Evolutionary conservation across 2,113 vertebrate species (phyloP), one percentile per base, ranked within the genome.

Genomic region (Pithys albifrons): DNA sequence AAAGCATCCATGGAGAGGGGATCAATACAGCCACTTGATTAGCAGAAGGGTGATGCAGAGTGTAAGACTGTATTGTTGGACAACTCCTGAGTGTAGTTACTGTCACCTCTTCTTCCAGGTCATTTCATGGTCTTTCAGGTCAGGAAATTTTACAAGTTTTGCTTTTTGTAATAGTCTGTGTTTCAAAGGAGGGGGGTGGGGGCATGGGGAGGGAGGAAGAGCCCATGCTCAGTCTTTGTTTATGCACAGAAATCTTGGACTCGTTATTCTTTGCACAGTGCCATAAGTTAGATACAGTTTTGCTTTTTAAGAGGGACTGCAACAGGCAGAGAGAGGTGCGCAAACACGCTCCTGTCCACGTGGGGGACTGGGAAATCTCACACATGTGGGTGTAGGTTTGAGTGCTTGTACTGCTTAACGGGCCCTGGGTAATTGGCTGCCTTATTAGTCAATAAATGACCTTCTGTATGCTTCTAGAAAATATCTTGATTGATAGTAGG

Each of bases 11-110:
- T 91, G 85, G 72, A 90, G 41, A 77, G n/a, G 37, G 70, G 88
- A 97, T 95, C 96, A 74, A 95, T 96, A 92, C 74, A 82, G 46
- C 1, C 9, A 64, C 71, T 92, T 97, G 85, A 96, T 73, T 76
- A 91, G 75, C 82, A 88, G 77, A 52, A 71, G 35, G 43, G 41
- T 67, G 64, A 92, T 58, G 89, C 79, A 85, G 37, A 84, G 17
- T 3, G 0, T 55, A 49, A 80, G 69, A 75, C 64, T 62, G 61
- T 54, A 59, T 43, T 6, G 0, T 39, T 85, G 65, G 54, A 65
- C 74, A 75, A 6, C 75, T 88, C 74, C 74, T 83, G 19, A 28
- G 74, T 71, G 59, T 89, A 93, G 93, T 93, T 94, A 85, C 66
- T 95, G 29, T 78, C 79, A 69, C 20, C 81, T 76, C 62, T 94